Evolutionary conservation across 2,113 vertebrate species (phyloP).

Genomic region (Talpa occidentalis): DNA sequence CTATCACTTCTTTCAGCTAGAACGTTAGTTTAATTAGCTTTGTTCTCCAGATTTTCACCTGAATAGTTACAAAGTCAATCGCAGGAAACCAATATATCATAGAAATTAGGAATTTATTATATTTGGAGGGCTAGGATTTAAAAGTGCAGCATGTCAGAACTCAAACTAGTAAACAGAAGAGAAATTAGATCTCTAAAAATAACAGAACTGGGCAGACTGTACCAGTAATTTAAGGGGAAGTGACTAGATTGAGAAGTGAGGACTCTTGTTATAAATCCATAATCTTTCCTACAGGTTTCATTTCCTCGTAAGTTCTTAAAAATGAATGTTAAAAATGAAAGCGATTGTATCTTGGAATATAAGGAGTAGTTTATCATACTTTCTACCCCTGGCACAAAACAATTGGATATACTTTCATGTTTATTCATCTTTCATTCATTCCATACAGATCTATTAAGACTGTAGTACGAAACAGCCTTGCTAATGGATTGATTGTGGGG

Average conservation of each 20-base stretch:
- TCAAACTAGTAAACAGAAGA: conserved; percentile 63
- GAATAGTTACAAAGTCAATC: conserved; percentile 52
- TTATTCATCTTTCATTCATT: not conserved
- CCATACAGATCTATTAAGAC: not conserved
- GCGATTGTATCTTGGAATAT: conserved; percentile 14
- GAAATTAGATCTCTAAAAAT: conserved; percentile 63
- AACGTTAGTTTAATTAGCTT: conserved; percentile 68
- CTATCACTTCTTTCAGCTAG: conserved; percentile 46
- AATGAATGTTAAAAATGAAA: not conserved
- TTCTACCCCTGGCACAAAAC: not conserved
- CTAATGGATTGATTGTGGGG: not conserved
- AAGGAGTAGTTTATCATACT: conserved; percentile 34
- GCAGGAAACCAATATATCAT: conserved; percentile 19
- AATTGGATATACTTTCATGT: not conserved
- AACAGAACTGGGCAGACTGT: conserved; percentile 8
- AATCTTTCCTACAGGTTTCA: conserved; percentile 58
- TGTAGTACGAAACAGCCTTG: not conserved
- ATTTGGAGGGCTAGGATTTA: conserved; percentile 60
- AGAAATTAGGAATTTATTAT: conserved; percentile 44
- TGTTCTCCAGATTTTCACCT: conserved; percentile 49
- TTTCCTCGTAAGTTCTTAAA: conserved; percentile 66
- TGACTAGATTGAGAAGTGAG: conserved; percentile 65
- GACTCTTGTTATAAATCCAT: conserved; percentile 57
- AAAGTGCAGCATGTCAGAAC: conserved; percentile 41
- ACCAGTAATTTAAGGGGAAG: conserved; percentile 76